Base-by-base conservation (phyloP, 2,888 invertebrate genomes). In the Pyrrhosoma nymphula region DNA sequence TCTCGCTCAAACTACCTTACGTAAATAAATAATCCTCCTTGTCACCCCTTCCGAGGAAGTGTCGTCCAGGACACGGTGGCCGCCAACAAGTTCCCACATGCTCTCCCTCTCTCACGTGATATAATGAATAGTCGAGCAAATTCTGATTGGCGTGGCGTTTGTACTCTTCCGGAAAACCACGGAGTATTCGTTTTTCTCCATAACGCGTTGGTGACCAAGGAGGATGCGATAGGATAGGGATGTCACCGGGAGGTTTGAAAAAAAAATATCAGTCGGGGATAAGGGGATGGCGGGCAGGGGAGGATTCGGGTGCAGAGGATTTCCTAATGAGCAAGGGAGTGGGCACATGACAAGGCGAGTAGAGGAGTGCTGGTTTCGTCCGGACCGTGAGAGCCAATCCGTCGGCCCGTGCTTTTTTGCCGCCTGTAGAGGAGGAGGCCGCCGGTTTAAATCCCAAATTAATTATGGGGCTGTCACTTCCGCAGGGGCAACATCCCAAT, bases 361-460 rank as follows among this genome's bases (percentile, higher is more conserved):
- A 60, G 82, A 14, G 35, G 82, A 35, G 6, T 47, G 47, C 60
- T 47, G 60, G 91, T 60, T 63, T 20, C 39, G 69, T 93, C 75
- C 69, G 35, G 63, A 55, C 69, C 93, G 69, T n/a, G 60, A 60
- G 60, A 47, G 93, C 93, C 63, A 93, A 75, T 93, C 93, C 69
- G 23, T 63, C 47, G 39, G 63, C 47, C 47, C 30, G 26, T 35
- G 35, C 82, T 39, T 75, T 63, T 93, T 93, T 93, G 39, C 16
- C 93, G 35, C 47, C 16, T 20, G 20, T 2, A 75, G 39, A 18
- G 26, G 93, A 93, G 69, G 47, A 47, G 47, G 47, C 47, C 47
- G 82, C 82, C 82, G 93, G 93, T 69, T 93, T 63, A 93, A 93
- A 93, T 93, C 93, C 93, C 93, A 93, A 93, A 93, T 93, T 93